phyloP scores from a whole-genome alignment of 2,888 invertebrate species.

The Stenodema calcarata region DNA sequence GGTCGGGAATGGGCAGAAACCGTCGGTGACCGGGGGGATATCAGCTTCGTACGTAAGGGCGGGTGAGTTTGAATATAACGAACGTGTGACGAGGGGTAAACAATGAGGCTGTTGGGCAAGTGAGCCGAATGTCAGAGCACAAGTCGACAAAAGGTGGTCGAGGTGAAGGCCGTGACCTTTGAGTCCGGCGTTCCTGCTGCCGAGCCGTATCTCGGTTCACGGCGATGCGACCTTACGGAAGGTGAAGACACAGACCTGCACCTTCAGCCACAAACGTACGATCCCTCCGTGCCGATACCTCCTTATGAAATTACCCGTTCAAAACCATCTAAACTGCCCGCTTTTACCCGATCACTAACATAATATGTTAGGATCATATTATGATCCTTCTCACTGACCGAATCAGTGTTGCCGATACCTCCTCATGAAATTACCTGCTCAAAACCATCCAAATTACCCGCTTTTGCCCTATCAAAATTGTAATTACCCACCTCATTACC shows the following conservation, averaged over 20 bases:
- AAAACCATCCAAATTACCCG: too few species aligned
- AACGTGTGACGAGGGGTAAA: slow-evolving; percentile 30
- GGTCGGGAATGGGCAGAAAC: background rate
- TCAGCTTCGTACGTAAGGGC: background rate
- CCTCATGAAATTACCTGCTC: too few species aligned
- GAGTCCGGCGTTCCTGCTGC: background rate
- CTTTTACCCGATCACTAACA: too few species aligned
- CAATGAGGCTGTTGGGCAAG: slow-evolving; percentile 38
- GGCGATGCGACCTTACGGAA: background rate
- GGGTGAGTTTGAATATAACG: background rate
- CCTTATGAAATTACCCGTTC: too few species aligned
- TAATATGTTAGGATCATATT: too few species aligned
- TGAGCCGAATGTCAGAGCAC: slow-evolving; percentile 37
- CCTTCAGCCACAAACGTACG: too few species aligned
- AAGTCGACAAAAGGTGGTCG: slow-evolving; percentile 13
- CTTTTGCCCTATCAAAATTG: too few species aligned
- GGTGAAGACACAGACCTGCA: background rate
- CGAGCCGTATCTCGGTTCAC: background rate
- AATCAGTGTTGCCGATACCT: too few species aligned
- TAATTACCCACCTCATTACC: too few species aligned
- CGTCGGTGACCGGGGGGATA: background rate
- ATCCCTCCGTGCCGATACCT: too few species aligned
- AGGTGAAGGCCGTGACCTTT: slow-evolving; percentile 40
- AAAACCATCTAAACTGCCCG: too few species aligned
- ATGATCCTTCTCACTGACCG: too few species aligned